Conservation (phyloP, 2,113 vertebrate genomes). For the Aptenodytes forsteri region DNA sequence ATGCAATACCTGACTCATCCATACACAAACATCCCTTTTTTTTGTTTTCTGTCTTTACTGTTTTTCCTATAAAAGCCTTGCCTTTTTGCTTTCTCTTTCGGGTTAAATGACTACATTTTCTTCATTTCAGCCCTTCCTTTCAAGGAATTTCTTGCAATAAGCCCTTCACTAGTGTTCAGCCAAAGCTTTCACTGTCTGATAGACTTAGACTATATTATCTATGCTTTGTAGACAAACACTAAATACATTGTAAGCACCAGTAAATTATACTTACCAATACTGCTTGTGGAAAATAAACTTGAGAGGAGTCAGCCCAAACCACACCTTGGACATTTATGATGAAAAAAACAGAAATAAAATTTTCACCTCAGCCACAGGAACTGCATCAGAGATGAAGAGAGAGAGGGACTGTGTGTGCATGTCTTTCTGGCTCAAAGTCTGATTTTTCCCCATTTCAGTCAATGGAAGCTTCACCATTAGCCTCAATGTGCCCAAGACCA, state of each 20-base stretch:
- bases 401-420: rapidly evolving
- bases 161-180: background rate
- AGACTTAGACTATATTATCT: background rate
- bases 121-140: background rate
- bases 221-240: background rate
- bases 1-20: background rate
- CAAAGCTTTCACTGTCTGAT: background rate
- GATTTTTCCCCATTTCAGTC: background rate
- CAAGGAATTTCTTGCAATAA: background rate
- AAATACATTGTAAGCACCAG: background rate
- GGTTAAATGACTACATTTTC: background rate
- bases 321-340: background rate
- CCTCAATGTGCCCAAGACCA: background rate
- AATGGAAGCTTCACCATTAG: background rate
- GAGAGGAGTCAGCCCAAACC: background rate
- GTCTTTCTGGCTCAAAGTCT: background rate
- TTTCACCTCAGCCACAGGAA: background rate
- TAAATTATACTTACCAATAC: background rate
- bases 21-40: background rate
- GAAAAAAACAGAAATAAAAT: background rate
- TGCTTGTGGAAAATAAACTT: background rate
- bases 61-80: background rate
- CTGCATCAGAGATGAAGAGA: background rate
- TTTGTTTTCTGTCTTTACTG: background rate
- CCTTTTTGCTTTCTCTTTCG: background rate